Percentiles rank a stretch among this genome's conserved stretches.
phyloP scores from a whole-genome alignment of 1,140 invertebrate genomes.

The Agrilus planipennis region DNA sequence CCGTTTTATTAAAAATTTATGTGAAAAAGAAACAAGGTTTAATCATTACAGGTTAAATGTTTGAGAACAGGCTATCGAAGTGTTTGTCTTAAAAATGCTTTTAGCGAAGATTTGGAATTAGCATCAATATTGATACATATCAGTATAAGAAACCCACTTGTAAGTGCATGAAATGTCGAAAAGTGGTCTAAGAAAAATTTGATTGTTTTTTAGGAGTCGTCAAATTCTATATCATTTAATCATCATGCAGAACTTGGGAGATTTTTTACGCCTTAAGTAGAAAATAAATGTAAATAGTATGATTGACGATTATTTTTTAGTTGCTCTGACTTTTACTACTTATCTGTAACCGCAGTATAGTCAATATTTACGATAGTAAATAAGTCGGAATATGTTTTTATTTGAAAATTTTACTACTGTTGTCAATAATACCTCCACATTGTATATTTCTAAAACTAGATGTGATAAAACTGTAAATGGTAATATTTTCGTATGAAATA shows the following conservation, averaged over 20 bases:
- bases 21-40: slow-evolving; percentile 12
- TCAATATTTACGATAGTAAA: too few relatives aligned
- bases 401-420: too few relatives aligned
- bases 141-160: slow-evolving; percentile 42
- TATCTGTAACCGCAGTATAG: too few relatives aligned
- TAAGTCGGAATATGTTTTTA: too few relatives aligned
- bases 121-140: slow-evolving; percentile 82
- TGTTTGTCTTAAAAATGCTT: slow-evolving; percentile 81
- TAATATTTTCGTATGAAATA: too few relatives aligned
- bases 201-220: background rate
- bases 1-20: background rate
- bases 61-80: slow-evolving; percentile 78
- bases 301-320: too few relatives aligned
- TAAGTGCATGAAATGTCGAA: slow-evolving; percentile 14
- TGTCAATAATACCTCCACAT: too few relatives aligned
- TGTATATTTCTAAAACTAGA: too few relatives aligned
- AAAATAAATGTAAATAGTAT: background rate
- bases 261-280: background rate
- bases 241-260: background rate
- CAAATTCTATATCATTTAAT: background rate
- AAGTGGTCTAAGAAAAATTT: background rate
- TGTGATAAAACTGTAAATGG: too few relatives aligned
- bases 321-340: too few relatives aligned
- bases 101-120: slow-evolving; percentile 86
- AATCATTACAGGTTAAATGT: slow-evolving; percentile 50